Conservation (phyloP, 2,113 vertebrate species). For the Podocnemis expansa region DNA sequence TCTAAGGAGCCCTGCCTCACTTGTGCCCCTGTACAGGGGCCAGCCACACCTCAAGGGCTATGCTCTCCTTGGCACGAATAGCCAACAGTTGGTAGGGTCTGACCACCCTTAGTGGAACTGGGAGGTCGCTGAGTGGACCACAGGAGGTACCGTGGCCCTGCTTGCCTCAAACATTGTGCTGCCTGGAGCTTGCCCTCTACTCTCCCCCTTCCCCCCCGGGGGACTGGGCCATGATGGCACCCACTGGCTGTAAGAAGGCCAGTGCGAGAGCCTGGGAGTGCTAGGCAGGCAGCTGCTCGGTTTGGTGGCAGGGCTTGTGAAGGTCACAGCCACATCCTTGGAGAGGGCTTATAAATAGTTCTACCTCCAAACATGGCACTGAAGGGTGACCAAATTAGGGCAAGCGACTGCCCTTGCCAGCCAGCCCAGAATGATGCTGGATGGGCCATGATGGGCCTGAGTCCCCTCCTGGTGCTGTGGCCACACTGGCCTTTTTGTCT, state of each 20-base stretch:
- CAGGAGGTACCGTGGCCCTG: neutral
- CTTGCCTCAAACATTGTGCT: neutral
- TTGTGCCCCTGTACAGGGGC: neutral
- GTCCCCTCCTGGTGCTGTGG: neutral
- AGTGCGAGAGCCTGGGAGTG: neutral
- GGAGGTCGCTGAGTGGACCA: neutral
- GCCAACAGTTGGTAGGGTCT: neutral
- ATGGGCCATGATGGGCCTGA: neutral
- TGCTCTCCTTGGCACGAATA: neutral
- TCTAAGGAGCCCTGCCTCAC: neutral
- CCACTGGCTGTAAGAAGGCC: neutral
- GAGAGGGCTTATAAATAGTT: neutral
- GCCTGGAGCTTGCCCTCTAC: neutral
- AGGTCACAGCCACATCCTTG: neutral
- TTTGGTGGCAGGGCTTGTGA: neutral
- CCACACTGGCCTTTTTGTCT: neutral
- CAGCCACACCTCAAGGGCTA: neutral
- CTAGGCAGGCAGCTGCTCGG: neutral
- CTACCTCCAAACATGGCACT: neutral
- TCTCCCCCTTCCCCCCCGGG: rapidly evolving
- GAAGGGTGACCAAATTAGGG: neutral
- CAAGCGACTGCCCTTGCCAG: neutral
- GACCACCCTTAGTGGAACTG: neutral
- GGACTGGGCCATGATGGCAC: neutral
- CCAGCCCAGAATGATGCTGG: neutral